These are phyloP conservation scores for Enteromius radiatus DNA, from an alignment of 2,797 vertebrate genomes.

Conservation along the genomic window DNA sequence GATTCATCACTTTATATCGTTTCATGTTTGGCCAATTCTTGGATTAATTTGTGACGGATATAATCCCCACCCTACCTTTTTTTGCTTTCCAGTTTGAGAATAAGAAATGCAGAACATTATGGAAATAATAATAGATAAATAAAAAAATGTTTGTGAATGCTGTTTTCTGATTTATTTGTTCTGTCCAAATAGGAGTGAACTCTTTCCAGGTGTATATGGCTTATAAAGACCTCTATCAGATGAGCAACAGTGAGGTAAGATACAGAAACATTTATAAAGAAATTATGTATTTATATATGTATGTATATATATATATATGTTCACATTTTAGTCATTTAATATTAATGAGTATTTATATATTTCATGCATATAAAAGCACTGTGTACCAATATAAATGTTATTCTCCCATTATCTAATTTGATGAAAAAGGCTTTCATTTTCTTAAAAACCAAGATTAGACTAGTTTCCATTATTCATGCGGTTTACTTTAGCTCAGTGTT, in stretches of 20 bases:
- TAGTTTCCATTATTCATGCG: neutral
- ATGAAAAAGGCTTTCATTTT: neutral
- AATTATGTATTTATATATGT: neutral
- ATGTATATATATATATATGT: too few species aligned
- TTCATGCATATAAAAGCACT: neutral
- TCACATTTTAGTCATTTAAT: neutral
- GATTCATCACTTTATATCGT: neutral
- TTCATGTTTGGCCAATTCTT: neutral
- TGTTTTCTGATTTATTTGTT: neutral
- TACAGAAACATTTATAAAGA: neutral
- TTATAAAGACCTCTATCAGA: slow-evolving; percentile 97
- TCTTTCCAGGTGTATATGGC: slow-evolving; percentile 99
- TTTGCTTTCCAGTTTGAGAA: neutral
- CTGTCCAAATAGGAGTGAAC: slow-evolving; percentile 83
- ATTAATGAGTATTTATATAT: neutral
- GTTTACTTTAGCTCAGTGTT: neutral
- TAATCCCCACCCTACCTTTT: neutral
- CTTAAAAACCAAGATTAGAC: neutral
- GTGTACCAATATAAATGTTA: neutral
- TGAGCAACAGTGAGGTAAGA: slow-evolving; percentile 95
- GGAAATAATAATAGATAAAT: too few species aligned
- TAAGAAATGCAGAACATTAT: neutral
- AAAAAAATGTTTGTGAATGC: neutral
- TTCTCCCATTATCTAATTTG: neutral
- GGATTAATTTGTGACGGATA: neutral